A percentile compares a stretch with the other conserved stretches of the same genome.
phyloP scores from a whole-genome alignment of 1,140 invertebrate species.

The Listronotus bonariensis region DNA sequence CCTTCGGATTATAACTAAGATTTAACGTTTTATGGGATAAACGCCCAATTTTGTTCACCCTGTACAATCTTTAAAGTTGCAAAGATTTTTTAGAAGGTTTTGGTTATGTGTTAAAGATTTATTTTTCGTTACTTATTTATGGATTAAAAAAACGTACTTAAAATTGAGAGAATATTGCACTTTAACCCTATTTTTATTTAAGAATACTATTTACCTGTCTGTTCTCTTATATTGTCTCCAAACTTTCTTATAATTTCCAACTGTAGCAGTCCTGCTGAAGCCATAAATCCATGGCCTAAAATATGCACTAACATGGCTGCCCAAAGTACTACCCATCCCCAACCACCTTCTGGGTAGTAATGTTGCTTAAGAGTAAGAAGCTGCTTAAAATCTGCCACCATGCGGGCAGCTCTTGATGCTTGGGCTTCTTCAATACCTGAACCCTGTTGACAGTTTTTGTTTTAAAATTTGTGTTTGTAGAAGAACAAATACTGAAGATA shows the following conservation, averaged over 20 bases:
- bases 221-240: slow-evolving; percentile 51
- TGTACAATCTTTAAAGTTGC: too few species aligned
- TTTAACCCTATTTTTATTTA: too few species aligned
- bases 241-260: slow-evolving; percentile 61
- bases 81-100: too few species aligned
- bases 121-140: too few species aligned
- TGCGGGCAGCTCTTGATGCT: slow-evolving; percentile 49
- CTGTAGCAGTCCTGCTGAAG: slow-evolving; percentile 62
- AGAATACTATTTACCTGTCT: slow-evolving; percentile 34
- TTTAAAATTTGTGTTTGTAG: background rate
- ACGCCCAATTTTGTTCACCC: too few species aligned
- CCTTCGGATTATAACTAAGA: too few species aligned
- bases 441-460: slow-evolving; percentile 32
- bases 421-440: slow-evolving; percentile 49
- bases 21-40: too few species aligned
- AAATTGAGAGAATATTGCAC: too few species aligned
- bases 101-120: too few species aligned
- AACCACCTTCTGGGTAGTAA: slow-evolving; percentile 76
- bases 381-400: slow-evolving; percentile 62
- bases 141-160: too few species aligned
- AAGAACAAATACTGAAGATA: too few species aligned
- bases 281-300: slow-evolving; percentile 67
- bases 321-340: slow-evolving; percentile 72
- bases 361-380: slow-evolving; percentile 68
- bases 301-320: slow-evolving; percentile 66